Evolutionary conservation across 2,888 invertebrate genomes (phyloP), one percentile per base, ranked within the genome.

Genomic region (Nephrotoma guestfalica): DNA sequence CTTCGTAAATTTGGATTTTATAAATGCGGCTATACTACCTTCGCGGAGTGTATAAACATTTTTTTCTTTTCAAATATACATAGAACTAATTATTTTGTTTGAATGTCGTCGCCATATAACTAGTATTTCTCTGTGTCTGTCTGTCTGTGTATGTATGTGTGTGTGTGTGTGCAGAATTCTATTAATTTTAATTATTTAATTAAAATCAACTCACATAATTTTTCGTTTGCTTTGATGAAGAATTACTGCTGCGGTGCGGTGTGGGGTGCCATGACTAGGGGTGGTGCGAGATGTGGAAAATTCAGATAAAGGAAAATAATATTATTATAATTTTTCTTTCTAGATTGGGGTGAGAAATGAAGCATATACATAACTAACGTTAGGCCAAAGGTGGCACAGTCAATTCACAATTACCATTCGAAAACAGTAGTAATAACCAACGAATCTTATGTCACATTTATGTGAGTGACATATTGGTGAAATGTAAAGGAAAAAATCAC

Each of bases 131-230:
- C 30, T 30, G 30, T 30, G 51, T 15, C 51, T 15, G 15, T 15
- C 15, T 57, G 51, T 15, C 1, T 57, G 51, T 57, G 2, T 30
- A 30, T 30, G 30, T 57, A n/a, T 41, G 18, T 83, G 51, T 57
- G 15, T 83, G 51, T 57, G 15, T 57, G 11, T 41, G 18, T 83
- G n/a, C 9, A 83, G 83, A 83, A 83, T 83, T 41, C 40, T 83
- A 83, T 41, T 83, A 83, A 83, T 41, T 83, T 83, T 83, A 83
- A 83, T 83, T 83, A 83, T 83, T 83, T 83, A 83, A 83, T 83
- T 83, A 83, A 83, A 83, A 83, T 83, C 83, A 83, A 83, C 83
- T 83, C 83, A 83, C 83, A 83, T 83, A 41, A 40, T 83, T 83
- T 83, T 40, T 83, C 41, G 11, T 83, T 83, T 83, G 83, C 41